Evolutionary conservation across 2,113 vertebrate genomes (phyloP).

Genomic region (Pangasianodon gigas): DNA sequence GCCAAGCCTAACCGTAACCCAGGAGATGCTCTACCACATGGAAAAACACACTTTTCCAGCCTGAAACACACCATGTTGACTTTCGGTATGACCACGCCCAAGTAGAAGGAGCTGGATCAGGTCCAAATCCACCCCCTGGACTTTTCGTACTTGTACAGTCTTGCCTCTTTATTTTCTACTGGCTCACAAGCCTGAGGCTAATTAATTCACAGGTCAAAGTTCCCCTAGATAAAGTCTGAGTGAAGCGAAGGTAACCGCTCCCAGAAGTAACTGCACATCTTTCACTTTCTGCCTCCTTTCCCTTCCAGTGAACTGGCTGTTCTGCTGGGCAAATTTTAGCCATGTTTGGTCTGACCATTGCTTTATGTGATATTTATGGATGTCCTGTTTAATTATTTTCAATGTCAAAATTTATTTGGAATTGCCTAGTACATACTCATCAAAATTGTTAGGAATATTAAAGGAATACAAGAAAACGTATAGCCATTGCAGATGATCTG

Average conservation of each 20-base stretch:
- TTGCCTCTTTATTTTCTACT: too few species aligned
- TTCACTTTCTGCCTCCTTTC: too few species aligned
- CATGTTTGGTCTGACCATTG: too few species aligned
- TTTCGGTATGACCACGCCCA: not conserved
- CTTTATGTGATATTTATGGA: not conserved
- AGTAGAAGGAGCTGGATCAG: not conserved
- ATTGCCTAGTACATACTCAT: not conserved
- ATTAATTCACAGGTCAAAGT: not conserved
- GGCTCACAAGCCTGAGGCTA: not conserved
- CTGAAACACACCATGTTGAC: not conserved
- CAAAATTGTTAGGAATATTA: not conserved
- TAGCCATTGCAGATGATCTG: not conserved
- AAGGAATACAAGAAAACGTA: not conserved
- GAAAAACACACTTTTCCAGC: too few species aligned
- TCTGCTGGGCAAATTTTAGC: too few species aligned
- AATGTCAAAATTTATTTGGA: not conserved
- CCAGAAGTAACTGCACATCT: too few species aligned
- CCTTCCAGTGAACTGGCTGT: too few species aligned
- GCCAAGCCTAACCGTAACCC: too few species aligned
- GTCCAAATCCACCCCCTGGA: not conserved
- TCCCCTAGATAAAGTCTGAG: too few species aligned
- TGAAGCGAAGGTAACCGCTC: too few species aligned
- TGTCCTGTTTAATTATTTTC: not conserved
- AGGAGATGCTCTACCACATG: too few species aligned
- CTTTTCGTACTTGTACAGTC: not conserved